Evolutionary conservation across 2,113 vertebrate species (phyloP).

Genomic region (Heteronetta atricapilla): DNA sequence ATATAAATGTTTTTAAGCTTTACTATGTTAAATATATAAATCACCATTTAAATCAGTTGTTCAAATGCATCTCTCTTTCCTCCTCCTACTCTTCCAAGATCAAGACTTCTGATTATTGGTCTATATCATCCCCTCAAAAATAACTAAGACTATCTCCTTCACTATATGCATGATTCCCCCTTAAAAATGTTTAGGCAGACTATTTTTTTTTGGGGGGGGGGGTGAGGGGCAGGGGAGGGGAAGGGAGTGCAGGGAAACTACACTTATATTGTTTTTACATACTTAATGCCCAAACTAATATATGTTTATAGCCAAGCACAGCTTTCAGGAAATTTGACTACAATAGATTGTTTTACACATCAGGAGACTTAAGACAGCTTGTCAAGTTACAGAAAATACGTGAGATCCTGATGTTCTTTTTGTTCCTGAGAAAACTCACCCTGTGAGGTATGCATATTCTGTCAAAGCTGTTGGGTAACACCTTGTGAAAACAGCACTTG

Average conservation of each 20-base stretch:
- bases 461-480: background rate
- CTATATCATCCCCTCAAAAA: background rate
- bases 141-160: background rate
- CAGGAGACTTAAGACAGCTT: background rate
- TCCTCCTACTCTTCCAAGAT: background rate
- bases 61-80: background rate
- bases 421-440: background rate
- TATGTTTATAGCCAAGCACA: background rate
- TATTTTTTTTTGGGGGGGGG: background rate
- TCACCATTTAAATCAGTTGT: background rate
- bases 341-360: background rate
- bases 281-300: background rate
- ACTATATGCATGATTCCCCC: fast-evolving
- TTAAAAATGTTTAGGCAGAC: background rate
- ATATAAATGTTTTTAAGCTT: background rate
- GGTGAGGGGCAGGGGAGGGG: too few species aligned
- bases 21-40: background rate
- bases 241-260: too few species aligned
- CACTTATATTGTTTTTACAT: background rate
- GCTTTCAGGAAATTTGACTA: background rate
- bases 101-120: background rate
- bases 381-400: background rate
- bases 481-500: background rate
- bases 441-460: background rate
- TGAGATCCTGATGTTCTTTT: background rate